phyloP scores from a whole-genome alignment of 1,140 invertebrate species.

The Drosophila watanabei region DNA sequence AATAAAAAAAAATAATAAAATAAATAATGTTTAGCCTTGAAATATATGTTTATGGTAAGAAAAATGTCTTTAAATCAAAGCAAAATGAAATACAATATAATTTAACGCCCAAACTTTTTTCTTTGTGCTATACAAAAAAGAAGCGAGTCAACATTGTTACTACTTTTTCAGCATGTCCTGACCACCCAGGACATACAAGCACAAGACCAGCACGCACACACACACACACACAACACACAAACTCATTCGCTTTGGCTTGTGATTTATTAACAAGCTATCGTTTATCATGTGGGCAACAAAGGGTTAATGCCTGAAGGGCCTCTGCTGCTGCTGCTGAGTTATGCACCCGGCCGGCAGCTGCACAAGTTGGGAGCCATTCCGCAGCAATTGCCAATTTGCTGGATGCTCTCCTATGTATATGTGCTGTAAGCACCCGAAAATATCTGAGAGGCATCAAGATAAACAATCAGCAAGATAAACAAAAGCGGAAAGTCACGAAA shows the following conservation, averaged over 20 bases:
- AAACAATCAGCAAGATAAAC: slow-evolving; percentile 56
- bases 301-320: slow-evolving; percentile 60
- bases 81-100: neutral
- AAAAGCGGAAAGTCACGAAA: slow-evolving; percentile 54
- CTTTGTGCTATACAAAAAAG: neutral
- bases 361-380: slow-evolving; percentile 31
- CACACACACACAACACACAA: slow-evolving; percentile 3
- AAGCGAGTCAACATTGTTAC: slow-evolving; percentile 30
- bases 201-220: slow-evolving; percentile 26
- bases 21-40: no score
- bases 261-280: slow-evolving; percentile 81
- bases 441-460: slow-evolving; percentile 48
- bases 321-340: slow-evolving; percentile 15
- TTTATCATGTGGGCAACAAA: slow-evolving; percentile 79
- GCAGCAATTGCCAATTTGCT: slow-evolving; percentile 54
- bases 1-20: no score
- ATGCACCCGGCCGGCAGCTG: slow-evolving; percentile 36
- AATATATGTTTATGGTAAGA: neutral
- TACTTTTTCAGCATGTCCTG: slow-evolving; percentile 38
- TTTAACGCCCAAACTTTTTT: neutral
- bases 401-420: slow-evolving; percentile 4
- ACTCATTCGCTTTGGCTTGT: slow-evolving; percentile 49
- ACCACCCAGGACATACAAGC: slow-evolving; percentile 25
- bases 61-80: neutral
- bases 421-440: slow-evolving; percentile 29